These are phyloP conservation scores for Channa maculata DNA, from an alignment of 2,113 vertebrate genomes.

Conservation along the genomic window DNA sequence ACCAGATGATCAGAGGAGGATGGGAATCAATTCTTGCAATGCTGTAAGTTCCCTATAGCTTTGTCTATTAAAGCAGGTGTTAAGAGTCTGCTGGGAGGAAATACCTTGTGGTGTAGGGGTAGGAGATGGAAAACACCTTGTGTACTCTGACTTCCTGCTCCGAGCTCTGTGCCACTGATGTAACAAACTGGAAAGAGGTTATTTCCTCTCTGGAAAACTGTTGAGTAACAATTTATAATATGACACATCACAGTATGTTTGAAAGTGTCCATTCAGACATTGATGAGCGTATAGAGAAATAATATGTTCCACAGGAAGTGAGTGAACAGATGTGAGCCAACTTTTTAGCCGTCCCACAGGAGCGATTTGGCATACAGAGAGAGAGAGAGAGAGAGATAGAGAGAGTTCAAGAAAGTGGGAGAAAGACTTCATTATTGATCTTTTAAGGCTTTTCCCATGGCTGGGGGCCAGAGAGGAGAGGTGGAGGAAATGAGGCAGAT, in stretches of 20 bases:
- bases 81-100: slow-evolving; percentile 41
- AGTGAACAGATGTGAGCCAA: slow-evolving; percentile 47
- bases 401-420: slow-evolving; percentile 59
- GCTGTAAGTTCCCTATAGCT: background rate
- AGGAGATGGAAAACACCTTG: slow-evolving; percentile 58
- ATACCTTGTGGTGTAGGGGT: slow-evolving; percentile 49
- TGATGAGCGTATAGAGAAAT: slow-evolving; percentile 24
- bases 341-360: slow-evolving; percentile 65
- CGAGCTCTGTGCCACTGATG: slow-evolving; percentile 36
- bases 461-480: slow-evolving; percentile 60
- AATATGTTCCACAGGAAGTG: slow-evolving; percentile 67
- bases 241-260: slow-evolving; percentile 19
- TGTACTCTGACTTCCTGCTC: slow-evolving; percentile 69
- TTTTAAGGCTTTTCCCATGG: slow-evolving; percentile 76
- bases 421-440: slow-evolving; percentile 70
- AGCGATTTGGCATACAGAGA: slow-evolving; percentile 56
- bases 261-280: slow-evolving; percentile 15
- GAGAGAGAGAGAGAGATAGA: slow-evolving; percentile 10
- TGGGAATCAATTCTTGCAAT: slow-evolving; percentile 1
- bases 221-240: slow-evolving; percentile 31
- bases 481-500: slow-evolving; percentile 69
- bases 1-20: slow-evolving; percentile 26
- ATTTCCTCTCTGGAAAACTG: slow-evolving; percentile 60
- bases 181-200: slow-evolving; percentile 38
- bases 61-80: slow-evolving; percentile 57